Conservation (phyloP, 2,797 vertebrate species). For the Thripadectes ignobilis region DNA sequence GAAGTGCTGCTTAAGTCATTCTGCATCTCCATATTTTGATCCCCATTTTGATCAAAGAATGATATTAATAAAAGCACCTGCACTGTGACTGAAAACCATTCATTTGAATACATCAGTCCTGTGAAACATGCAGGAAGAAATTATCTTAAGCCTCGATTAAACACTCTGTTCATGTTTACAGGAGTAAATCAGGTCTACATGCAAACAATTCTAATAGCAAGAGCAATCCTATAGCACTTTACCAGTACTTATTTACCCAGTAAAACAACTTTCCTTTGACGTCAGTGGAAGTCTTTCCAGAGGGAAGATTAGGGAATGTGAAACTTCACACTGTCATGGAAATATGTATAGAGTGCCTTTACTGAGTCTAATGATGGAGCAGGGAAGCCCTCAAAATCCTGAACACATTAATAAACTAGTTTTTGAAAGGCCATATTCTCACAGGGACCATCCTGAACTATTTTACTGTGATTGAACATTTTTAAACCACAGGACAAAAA, state of each 20-base stretch:
- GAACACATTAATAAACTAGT: neutral
- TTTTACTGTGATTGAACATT: neutral
- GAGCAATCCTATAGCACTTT: neutral
- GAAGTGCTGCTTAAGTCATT: neutral
- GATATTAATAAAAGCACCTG: neutral
- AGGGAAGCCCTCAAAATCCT: neutral
- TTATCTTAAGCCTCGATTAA: neutral
- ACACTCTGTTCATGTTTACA: neutral
- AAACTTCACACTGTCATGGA: neutral
- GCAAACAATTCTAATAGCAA: neutral
- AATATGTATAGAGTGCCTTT: neutral
- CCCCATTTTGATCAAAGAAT: neutral
- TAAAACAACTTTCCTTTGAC: neutral
- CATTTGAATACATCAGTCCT: neutral
- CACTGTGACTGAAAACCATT: neutral
- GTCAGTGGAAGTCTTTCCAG: neutral
- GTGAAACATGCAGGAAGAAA: neutral
- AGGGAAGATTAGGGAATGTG: neutral
- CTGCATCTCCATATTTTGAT: neutral
- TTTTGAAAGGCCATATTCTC: neutral
- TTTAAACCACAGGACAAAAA: neutral
- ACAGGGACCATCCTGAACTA: neutral
- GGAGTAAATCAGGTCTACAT: neutral
- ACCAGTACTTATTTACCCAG: neutral
- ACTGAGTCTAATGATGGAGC: neutral